A percentile compares a stretch with the other conserved stretches of the same genome.
Conservation (phyloP, 2,888 invertebrate species). For the Belgica antarctica region DNA sequence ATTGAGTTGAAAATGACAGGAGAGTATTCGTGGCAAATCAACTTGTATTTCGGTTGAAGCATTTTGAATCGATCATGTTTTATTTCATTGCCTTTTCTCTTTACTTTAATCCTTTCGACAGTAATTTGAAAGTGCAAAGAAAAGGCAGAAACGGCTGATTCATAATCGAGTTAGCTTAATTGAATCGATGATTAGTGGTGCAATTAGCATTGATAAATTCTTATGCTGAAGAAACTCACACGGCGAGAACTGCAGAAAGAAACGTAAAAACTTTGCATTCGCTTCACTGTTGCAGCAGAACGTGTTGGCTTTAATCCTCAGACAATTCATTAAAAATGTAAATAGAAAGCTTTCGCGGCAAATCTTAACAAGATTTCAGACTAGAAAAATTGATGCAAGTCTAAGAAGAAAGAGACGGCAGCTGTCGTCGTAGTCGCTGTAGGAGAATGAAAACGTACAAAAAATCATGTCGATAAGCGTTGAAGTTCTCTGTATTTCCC, state of each 20-base stretch:
- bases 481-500: neutral
- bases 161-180: constrained; percentile 11
- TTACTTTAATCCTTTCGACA: too few relatives aligned
- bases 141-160: neutral
- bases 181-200: constrained; percentile 11
- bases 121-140: constrained; percentile 4
- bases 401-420: neutral
- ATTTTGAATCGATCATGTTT: too few relatives aligned
- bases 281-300: neutral
- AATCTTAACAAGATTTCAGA: neutral
- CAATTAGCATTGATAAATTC: neutral
- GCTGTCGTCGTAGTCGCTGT: too few relatives aligned
- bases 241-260: neutral
- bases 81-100: too few relatives aligned
- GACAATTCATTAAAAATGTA: constrained; percentile 6
- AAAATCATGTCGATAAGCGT: neutral
- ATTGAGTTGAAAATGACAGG: too few relatives aligned
- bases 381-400: neutral
- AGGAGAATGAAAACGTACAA: neutral
- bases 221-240: neutral
- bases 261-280: constrained; percentile 6
- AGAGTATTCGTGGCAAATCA: too few relatives aligned
- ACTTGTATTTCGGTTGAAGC: too few relatives aligned
- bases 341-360: neutral
- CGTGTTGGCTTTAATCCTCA: neutral